These are phyloP conservation scores for Zygothrica quintamaculata DNA, from an alignment of 2,888 invertebrate genomes.

Conservation along the genomic window DNA sequence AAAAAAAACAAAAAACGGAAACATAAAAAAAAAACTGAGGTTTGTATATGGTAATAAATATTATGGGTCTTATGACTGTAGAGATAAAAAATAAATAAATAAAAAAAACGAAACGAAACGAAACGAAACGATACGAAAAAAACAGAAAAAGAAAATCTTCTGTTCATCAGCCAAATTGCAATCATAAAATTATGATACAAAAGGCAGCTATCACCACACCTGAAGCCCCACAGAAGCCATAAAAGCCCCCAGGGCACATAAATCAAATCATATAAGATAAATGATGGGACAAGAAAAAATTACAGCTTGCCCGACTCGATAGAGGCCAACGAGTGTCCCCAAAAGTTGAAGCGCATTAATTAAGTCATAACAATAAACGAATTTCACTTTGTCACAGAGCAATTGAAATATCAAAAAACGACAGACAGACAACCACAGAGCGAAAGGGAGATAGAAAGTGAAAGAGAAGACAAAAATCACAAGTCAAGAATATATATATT, in stretches of 20 bases:
- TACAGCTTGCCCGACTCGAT: slow-evolving; percentile 4
- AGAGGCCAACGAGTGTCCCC: slow-evolving; percentile 31
- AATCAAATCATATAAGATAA: slow-evolving; percentile 44
- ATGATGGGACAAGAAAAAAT: slow-evolving; percentile 34
- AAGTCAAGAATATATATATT: neutral
- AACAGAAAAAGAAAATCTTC: slow-evolving; percentile 6
- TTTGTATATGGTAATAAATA: slow-evolving; percentile 29
- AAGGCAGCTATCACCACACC: slow-evolving; percentile 23
- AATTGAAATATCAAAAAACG: slow-evolving; percentile 11
- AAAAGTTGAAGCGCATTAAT: slow-evolving; percentile 61
- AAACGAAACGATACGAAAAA: neutral
- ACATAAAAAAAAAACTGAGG: slow-evolving; percentile 10
- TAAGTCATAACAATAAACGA: slow-evolving; percentile 63
- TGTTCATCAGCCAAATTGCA: slow-evolving; percentile 35
- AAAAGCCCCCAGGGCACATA: slow-evolving; percentile 22
- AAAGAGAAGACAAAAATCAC: slow-evolving; percentile 1
- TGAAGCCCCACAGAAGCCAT: slow-evolving; percentile 22
- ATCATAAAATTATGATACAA: slow-evolving; percentile 30
- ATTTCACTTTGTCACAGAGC: slow-evolving; percentile 40
- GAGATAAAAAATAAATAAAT: slow-evolving; percentile 3
- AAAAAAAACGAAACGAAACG: neutral
- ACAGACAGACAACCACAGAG: too few species aligned
- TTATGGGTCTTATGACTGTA: slow-evolving; percentile 10
- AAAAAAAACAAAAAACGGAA: neutral
- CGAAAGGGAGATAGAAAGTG: neutral